phyloP scores from a whole-genome alignment of 2,888 invertebrate genomes.

The Caenorhabditis zanzibari region DNA sequence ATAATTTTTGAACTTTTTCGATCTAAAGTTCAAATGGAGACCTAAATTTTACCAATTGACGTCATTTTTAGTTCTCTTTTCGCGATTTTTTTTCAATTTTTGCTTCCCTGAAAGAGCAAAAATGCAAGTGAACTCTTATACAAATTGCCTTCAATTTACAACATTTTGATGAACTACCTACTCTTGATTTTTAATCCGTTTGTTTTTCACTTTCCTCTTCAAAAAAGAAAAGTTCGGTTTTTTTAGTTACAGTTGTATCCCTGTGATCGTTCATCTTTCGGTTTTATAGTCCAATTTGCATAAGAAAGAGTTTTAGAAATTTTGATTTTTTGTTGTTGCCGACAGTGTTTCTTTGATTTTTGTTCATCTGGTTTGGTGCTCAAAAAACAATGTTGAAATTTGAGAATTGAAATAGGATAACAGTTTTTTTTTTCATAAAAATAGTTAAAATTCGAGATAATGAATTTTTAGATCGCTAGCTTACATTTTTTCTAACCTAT shows the following conservation, averaged over 20 bases:
- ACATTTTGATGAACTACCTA: not conserved
- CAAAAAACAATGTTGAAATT: no score
- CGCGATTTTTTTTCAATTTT: no score
- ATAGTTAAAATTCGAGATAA: no score
- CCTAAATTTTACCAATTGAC: not conserved
- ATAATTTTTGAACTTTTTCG: not conserved
- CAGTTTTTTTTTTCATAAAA: no score
- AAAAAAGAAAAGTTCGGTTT: not conserved
- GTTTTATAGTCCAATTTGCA: not conserved
- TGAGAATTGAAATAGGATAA: no score
- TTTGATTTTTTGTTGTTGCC: not conserved
- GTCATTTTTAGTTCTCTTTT: no score
- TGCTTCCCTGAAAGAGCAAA: not conserved
- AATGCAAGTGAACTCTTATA: not conserved
- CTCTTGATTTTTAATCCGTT: not conserved
- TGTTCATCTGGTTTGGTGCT: no score
- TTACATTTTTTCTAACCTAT: no score
- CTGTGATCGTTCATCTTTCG: not conserved
- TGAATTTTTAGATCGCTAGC: no score
- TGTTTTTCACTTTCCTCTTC: not conserved
- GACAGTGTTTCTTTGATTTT: no score
- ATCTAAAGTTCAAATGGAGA: not conserved
- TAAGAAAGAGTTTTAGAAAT: not conserved
- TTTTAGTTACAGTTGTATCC: not conserved
- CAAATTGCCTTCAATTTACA: conserved; percentile 5